phyloP scores from a whole-genome alignment of 2,113 vertebrate species.

The Paradisaea rubra region DNA sequence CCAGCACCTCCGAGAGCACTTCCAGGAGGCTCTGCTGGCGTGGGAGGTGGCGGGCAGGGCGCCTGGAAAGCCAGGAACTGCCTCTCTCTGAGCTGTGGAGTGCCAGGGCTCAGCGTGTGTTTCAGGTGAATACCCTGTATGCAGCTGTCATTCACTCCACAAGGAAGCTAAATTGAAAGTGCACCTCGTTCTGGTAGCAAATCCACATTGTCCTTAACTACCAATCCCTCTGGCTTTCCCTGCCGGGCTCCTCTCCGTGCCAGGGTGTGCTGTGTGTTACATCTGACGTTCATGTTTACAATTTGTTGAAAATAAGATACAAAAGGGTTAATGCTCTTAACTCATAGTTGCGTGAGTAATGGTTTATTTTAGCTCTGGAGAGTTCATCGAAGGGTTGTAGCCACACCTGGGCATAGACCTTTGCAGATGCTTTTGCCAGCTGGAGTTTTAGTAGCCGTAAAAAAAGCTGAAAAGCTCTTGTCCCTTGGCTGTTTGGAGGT shows the following conservation, averaged over 20 bases:
- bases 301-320: background rate
- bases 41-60: background rate
- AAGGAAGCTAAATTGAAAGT: background rate
- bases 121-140: rapidly evolving
- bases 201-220: background rate
- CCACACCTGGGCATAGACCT: background rate
- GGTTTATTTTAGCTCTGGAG: background rate
- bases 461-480: background rate
- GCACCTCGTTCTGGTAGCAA: background rate
- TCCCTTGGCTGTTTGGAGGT: background rate
- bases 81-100: background rate
- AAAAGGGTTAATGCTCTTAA: background rate
- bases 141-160: rapidly evolving
- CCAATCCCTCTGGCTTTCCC: background rate
- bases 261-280: no score
- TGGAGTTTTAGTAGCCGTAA: background rate
- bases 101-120: background rate
- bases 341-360: background rate
- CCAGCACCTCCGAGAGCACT: rapidly evolving
- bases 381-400: background rate
- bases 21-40: background rate
- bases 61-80: background rate
- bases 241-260: background rate
- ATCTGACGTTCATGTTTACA: background rate
- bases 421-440: background rate